These are phyloP conservation scores for Molorchus minor DNA, from an alignment of 2,888 invertebrate species.

Conservation along the genomic window DNA sequence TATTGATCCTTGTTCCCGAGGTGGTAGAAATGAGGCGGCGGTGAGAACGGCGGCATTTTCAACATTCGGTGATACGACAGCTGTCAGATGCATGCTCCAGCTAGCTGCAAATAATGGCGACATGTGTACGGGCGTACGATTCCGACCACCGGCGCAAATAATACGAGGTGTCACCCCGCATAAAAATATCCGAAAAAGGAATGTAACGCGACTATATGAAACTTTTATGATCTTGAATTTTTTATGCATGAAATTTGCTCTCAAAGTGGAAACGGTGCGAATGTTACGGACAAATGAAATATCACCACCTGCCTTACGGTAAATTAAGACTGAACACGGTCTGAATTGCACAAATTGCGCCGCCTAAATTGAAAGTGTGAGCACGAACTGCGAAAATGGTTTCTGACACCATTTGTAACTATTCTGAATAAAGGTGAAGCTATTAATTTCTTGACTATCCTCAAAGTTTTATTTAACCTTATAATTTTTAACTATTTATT, in stretches of 20 bases:
- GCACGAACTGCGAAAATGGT: not conserved
- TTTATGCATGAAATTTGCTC: constrained; percentile 48
- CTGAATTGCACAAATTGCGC: constrained; percentile 1
- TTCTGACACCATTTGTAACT: not conserved
- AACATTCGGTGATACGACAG: constrained; percentile 62
- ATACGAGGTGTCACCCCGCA: constrained; percentile 61
- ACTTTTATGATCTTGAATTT: constrained; percentile 59
- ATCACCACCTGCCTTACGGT: constrained; percentile 14
- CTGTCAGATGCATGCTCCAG: constrained; percentile 61
- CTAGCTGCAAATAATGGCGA: constrained; percentile 63
- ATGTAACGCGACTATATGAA: constrained; percentile 60
- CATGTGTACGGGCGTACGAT: constrained; percentile 59
- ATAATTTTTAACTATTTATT: too few relatives aligned
- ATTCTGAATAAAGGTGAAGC: not conserved
- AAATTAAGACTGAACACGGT: constrained; percentile 21
- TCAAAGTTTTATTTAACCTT: too few relatives aligned
- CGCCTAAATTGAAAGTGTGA: constrained; percentile 8
- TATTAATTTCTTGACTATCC: too few relatives aligned
- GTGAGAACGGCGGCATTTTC: constrained; percentile 59
- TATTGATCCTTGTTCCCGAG: constrained; percentile 52
- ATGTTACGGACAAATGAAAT: constrained; percentile 25
- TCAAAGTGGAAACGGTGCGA: constrained; percentile 41
- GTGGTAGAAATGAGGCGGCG: constrained; percentile 48
- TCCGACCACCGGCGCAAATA: constrained; percentile 56
- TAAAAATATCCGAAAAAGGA: constrained; percentile 59